Base-by-base conservation (phyloP, 2,888 invertebrate species). In the Encarsia formosa region DNA sequence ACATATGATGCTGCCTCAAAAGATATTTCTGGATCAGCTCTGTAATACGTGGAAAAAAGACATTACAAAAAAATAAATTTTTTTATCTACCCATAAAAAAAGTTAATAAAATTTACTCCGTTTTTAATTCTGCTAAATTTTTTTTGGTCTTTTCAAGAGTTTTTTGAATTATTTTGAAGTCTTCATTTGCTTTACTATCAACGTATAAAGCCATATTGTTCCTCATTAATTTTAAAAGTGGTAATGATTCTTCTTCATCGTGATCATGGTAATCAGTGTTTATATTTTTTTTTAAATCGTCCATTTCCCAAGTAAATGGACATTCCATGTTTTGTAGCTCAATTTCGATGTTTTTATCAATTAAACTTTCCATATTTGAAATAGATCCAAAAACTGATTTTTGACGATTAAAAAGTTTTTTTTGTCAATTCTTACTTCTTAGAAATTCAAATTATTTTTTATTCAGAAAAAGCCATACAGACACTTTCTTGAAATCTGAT, bases 161-260 rank as follows among this genome's bases (percentile, higher is more conserved):
- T 23, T 37, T 8, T 1, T 38, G 16, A 22, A 53, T 53, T 19
- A 9, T 20, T 22, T 45, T 16, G 5, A 4, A 2, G 15, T 41
- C 20, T 13, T 41, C 31, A 2, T 34, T 11, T 18, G 13, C 29
- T 16, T 42, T 50, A 0, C n/a, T 32, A 18, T 29, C n/a, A 2
- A 39, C 47, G 6, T 26, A 54, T 22, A 43, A 13, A 1, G 3
- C 26, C 54, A 51, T 47, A 11, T 51, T 23, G 5, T 23, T 29
- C 15, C 44, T 13, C 43, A 54, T 47, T 4, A 54, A 22, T 32
- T 43, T 35, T 5, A 51, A 13, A 11, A 54, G 16, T 6, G 34
- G 43, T n/a, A 54, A 19, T 3, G n/a, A 20, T 13, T 56, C 50
- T 18, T 56, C 56, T 19, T 53, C 56, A 11, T 56, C 56, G 11